Evolutionary conservation across 2,888 invertebrate species (phyloP).

Genomic region (Helleia helle): DNA sequence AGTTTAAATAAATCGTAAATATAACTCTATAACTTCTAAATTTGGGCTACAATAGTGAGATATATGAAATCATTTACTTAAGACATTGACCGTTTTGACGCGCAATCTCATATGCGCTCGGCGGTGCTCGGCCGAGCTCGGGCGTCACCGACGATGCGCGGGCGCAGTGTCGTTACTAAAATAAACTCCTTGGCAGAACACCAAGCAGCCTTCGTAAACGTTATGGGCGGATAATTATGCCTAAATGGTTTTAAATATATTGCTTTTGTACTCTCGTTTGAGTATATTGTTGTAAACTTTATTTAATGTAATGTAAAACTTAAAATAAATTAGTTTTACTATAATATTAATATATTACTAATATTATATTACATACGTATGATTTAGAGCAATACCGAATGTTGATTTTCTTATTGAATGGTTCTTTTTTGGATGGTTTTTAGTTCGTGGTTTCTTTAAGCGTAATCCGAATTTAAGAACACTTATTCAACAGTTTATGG

Average conservation of each 20-base stretch:
- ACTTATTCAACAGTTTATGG: too few relatives aligned
- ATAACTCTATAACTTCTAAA: neutral
- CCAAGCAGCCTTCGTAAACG: constrained; percentile 65
- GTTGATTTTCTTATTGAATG: too few relatives aligned
- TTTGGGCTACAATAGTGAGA: neutral
- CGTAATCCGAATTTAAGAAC: too few relatives aligned
- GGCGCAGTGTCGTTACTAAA: constrained; percentile 67
- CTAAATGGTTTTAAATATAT: neutral
- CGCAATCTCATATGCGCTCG: constrained; percentile 16
- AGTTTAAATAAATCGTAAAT: neutral
- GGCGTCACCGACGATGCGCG: constrained; percentile 42
- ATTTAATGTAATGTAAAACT: too few relatives aligned
- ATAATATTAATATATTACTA: too few relatives aligned
- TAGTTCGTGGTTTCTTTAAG: too few relatives aligned
- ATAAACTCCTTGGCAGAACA: constrained; percentile 71
- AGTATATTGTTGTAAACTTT: too few relatives aligned
- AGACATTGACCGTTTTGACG: constrained; percentile 38
- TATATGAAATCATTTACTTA: constrained; percentile 12
- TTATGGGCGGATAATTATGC: constrained; percentile 44
- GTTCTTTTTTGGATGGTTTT: too few relatives aligned
- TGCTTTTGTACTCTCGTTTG: too few relatives aligned
- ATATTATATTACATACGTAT: too few relatives aligned
- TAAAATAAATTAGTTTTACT: too few relatives aligned
- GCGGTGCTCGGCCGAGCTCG: constrained; percentile 29
- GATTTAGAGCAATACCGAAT: too few relatives aligned